Conservation (phyloP, 2,113 vertebrate genomes). For the Crotalus helleri region DNA sequence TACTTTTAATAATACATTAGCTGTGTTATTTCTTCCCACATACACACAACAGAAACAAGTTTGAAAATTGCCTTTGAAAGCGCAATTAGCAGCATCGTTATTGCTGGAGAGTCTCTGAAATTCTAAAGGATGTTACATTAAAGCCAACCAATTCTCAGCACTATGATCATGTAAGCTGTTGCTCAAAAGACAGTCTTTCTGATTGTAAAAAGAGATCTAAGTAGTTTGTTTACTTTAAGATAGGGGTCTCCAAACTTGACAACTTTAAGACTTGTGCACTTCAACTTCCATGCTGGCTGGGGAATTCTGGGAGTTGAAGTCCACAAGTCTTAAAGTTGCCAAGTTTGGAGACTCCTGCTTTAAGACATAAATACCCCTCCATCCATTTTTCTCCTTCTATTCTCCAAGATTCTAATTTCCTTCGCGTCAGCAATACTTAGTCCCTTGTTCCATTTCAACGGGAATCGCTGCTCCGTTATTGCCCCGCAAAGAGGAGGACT, state of each 20-base stretch:
- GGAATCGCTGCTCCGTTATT: not conserved
- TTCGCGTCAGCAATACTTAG: conserved; percentile 6
- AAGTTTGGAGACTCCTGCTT: not conserved
- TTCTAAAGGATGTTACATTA: conserved; percentile 13
- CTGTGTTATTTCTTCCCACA: not conserved
- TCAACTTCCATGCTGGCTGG: not conserved
- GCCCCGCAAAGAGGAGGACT: conserved; percentile 46
- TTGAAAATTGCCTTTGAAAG: not conserved
- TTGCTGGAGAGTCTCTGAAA: conserved; percentile 5
- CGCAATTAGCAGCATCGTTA: not conserved
- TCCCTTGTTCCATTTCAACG: not conserved
- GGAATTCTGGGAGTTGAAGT: not conserved
- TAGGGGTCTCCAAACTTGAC: not conserved
- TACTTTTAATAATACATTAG: conserved; percentile 8
- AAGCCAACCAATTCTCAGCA: conserved; percentile 10
- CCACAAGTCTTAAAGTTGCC: not conserved
- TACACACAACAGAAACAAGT: not conserved
- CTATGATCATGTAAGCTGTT: not conserved
- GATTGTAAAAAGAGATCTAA: not conserved
- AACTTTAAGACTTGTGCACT: not conserved
- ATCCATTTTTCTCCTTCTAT: conserved; percentile 37
- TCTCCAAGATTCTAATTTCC: conserved; percentile 27
- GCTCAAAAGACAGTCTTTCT: not conserved
- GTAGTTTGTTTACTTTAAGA: conserved; percentile 1
- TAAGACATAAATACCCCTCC: not conserved